These are phyloP conservation scores for Crocuta crocuta DNA, from an alignment of 2,113 vertebrate species.

Conservation along the genomic window DNA sequence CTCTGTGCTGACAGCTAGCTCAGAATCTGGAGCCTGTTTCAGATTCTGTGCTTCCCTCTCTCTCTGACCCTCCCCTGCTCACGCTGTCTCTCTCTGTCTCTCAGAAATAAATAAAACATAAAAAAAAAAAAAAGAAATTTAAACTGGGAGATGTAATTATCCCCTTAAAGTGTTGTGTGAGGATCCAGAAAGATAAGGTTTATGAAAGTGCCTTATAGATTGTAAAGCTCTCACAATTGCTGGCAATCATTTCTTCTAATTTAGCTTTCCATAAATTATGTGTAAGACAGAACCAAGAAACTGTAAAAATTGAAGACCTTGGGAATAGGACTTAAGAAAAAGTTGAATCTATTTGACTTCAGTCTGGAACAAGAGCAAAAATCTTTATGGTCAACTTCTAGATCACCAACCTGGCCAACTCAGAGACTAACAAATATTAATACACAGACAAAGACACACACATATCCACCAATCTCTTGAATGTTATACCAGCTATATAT, in stretches of 20 bases:
- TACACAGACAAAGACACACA: background rate
- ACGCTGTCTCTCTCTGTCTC: no score
- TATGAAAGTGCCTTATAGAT: slow-evolving; percentile 28
- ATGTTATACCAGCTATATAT: background rate
- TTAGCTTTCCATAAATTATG: slow-evolving; percentile 28
- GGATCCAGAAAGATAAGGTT: background rate
- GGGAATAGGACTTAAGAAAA: background rate
- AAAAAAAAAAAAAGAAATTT: no score
- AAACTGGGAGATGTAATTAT: background rate
- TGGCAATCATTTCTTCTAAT: slow-evolving; percentile 23
- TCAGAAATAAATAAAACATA: no score
- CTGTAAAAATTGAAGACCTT: background rate
- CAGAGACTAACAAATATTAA: background rate
- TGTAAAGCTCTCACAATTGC: slow-evolving; percentile 2
- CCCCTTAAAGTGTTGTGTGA: background rate
- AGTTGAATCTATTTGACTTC: background rate
- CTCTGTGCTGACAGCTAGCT: no score
- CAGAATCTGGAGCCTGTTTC: no score
- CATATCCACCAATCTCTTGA: background rate
- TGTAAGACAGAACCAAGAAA: background rate
- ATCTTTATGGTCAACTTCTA: background rate
- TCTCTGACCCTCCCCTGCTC: no score
- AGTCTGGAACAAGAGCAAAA: background rate
- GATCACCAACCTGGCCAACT: background rate
- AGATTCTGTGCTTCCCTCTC: no score